Evolutionary conservation across 2,113 vertebrate species (phyloP), one percentile per base, ranked within the genome.

Genomic region (Struthidea cinerea): DNA sequence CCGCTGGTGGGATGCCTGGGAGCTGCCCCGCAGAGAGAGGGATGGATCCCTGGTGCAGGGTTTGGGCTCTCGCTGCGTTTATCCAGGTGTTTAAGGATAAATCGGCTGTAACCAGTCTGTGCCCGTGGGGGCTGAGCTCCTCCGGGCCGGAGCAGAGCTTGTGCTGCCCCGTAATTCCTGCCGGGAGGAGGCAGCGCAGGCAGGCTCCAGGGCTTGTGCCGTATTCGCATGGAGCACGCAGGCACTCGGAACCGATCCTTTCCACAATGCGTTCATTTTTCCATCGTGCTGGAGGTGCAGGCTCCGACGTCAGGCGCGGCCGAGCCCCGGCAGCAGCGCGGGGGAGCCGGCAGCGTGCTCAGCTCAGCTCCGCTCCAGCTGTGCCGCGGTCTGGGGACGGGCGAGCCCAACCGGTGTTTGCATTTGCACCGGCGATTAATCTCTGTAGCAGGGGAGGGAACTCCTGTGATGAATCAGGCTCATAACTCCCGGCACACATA

Each of bases 381-480:
- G 46, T 2, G 56, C 73, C 7, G 17, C 6, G 13, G 1, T n/a
- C 23, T 35, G 69, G 84, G 93, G 61, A 59, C 8, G 16, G 59
- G 41, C 4, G 85, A 90, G 71, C 76, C 68, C 93, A 3, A 12
- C 27, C 6, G 30, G 52, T 50, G 80, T 63, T 76, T 57, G 85
- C 67, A 0, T 79, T 90, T 39, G 64, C 77, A 27, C 21, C 10
- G 6, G 65, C 27, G 89, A 91, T 91, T 75, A 60, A 87, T 94
- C 80, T 81, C 77, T 32, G 84, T 35, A 23, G 73, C 84, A 90
- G 84, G 77, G 83, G 93, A 91, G 91, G 94, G 91, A 76, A 75
- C 87, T 78, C 93, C 89, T 52, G 10, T 16, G 39, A 32, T 30
- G 94, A 52, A 75, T 19, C 88, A 55, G 83, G 93, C 95, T 78